Conservation (phyloP, 2,888 invertebrate genomes). For the Drosophila leonis region DNA sequence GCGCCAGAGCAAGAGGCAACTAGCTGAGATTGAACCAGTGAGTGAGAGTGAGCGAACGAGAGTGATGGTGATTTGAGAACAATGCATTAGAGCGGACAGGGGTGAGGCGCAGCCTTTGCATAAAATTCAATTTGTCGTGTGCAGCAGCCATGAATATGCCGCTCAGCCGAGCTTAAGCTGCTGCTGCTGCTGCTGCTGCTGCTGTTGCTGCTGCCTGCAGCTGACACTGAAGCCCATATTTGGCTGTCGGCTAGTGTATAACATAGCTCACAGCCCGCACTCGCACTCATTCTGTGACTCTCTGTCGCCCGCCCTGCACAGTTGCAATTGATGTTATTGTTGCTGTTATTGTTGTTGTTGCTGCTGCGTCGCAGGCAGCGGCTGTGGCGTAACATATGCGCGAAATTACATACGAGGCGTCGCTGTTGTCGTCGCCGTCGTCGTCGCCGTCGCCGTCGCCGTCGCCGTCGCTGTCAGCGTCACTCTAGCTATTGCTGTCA, state of each 20-base stretch:
- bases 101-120: constrained; percentile 66
- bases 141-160: constrained; percentile 81
- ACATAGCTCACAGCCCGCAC: constrained; percentile 10
- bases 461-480: constrained; percentile 27
- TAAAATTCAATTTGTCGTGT: constrained; percentile 82
- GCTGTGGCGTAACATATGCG: constrained; percentile 75
- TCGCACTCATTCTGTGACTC: not conserved
- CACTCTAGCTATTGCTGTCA: constrained; percentile 41
- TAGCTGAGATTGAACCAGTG: constrained; percentile 7
- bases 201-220: constrained; percentile 13
- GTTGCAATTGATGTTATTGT: constrained; percentile 50
- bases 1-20: constrained; percentile 9
- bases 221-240: constrained; percentile 57
- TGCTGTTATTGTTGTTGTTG: constrained; percentile 40
- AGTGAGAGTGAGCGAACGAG: constrained; percentile 13
- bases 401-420: constrained; percentile 76
- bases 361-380: constrained; percentile 36
- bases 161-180: constrained; percentile 66
- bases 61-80: constrained; percentile 24
- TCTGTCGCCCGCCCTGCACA: constrained; percentile 7
- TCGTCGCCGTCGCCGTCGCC: constrained; percentile 13
- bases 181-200: constrained; percentile 25
- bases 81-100: constrained; percentile 35
- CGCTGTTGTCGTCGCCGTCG: constrained; percentile 21
- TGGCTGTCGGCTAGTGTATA: constrained; percentile 50